These are phyloP conservation scores for Atopsyche davidsoni DNA, from an alignment of 1,140 invertebrate species.

Conservation along the genomic window DNA sequence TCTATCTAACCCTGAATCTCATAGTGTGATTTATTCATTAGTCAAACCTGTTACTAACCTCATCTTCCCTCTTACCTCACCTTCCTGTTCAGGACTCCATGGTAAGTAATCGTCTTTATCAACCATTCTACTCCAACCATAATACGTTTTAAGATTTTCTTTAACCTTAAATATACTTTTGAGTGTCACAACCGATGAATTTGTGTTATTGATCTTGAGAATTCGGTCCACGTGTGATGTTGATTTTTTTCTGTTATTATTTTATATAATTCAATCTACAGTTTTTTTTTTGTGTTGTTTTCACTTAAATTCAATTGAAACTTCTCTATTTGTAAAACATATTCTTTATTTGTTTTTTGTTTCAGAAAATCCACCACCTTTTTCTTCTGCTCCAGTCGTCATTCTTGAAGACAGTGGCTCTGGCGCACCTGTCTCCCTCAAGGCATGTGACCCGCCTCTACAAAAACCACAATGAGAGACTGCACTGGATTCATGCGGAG, in stretches of 20 bases:
- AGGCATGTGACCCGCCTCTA: constrained; percentile 30
- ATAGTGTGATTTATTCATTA: too few relatives aligned
- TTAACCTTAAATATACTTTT: too few relatives aligned
- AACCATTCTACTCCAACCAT: too few relatives aligned
- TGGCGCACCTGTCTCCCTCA: constrained; percentile 36
- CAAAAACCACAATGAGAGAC: constrained; percentile 41
- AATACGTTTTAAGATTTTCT: too few relatives aligned
- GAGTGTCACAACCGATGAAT: too few relatives aligned
- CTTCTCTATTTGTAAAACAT: background rate
- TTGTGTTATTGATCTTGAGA: too few relatives aligned
- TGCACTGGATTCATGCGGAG: constrained; percentile 39
- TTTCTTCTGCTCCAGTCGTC: constrained; percentile 45
- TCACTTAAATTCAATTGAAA: background rate
- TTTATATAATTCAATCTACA: background rate
- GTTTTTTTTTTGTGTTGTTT: background rate
- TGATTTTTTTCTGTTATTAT: background rate
- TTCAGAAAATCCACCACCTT: constrained; percentile 45
- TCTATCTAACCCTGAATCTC: too few relatives aligned
- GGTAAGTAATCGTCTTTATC: too few relatives aligned
- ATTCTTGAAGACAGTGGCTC: constrained; percentile 39
- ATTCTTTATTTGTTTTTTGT: constrained; percentile 15
- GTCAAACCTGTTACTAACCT: too few relatives aligned
- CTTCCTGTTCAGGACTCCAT: too few relatives aligned
- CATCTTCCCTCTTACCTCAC: too few relatives aligned
- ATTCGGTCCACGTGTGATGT: too few relatives aligned